These are phyloP conservation scores for Boloria selene DNA, from an alignment of 2,888 invertebrate genomes.

Conservation along the genomic window DNA sequence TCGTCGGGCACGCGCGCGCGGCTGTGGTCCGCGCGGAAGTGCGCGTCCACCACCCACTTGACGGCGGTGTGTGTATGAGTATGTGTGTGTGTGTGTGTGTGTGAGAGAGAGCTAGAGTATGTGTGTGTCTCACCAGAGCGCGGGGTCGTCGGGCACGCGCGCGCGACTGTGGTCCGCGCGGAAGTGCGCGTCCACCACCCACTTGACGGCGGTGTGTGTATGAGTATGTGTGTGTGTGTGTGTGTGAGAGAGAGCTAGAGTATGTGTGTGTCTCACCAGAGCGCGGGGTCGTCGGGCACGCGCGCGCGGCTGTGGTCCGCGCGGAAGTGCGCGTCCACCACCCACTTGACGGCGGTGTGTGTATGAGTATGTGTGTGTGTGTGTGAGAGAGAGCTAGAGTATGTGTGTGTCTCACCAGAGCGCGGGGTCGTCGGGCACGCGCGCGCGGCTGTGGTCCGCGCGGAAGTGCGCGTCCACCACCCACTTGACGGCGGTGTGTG, in stretches of 20 bases:
- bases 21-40: slow-evolving; percentile 89
- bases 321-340: slow-evolving; percentile 90
- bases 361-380: no score
- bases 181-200: slow-evolving; percentile 92
- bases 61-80: slow-evolving; percentile 66
- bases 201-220: slow-evolving; percentile 81
- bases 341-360: slow-evolving; percentile 88
- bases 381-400: no score
- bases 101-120: no score
- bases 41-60: slow-evolving; percentile 92
- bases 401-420: slow-evolving; percentile 54
- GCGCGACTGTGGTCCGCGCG: slow-evolving; percentile 87
- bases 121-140: slow-evolving; percentile 53
- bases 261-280: slow-evolving; percentile 54
- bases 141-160: slow-evolving; percentile 79
- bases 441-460: slow-evolving; percentile 86
- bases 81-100: no score
- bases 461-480: slow-evolving; percentile 91
- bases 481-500: slow-evolving; percentile 88
- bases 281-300: slow-evolving; percentile 75
- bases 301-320: slow-evolving; percentile 87
- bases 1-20: slow-evolving; percentile 83
- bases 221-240: no score
- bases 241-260: no score
- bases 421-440: slow-evolving; percentile 77